Conservation (phyloP, 1,140 invertebrate species). For the Macrosteles quadrilineatus region DNA sequence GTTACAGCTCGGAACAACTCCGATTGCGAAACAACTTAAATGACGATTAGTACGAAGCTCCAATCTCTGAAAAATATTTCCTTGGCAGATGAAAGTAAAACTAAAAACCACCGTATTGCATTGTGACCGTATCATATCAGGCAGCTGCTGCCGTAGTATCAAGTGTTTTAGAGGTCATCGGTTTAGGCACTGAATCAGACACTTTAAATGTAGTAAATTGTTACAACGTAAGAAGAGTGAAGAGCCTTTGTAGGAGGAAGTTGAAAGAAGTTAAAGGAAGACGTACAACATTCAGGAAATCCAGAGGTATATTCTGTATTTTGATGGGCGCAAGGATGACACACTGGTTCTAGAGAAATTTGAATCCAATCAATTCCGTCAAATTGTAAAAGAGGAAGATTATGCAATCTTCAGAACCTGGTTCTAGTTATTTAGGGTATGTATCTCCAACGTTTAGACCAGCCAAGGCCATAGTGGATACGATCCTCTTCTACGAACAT, state of each 20-base stretch:
- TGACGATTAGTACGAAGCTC: not conserved
- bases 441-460: conserved; percentile 36
- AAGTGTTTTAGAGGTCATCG: conserved; percentile 41
- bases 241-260: no score
- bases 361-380: conserved; percentile 38
- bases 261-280: conserved; percentile 30
- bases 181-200: conserved; percentile 28
- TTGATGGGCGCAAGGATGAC: conserved; percentile 42
- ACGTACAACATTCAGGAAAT: not conserved
- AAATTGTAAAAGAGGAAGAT: conserved; percentile 39
- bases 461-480: conserved; percentile 34
- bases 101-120: conserved; percentile 17
- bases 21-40: not conserved
- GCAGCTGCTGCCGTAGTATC: conserved; percentile 44
- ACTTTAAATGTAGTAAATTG: conserved; percentile 41
- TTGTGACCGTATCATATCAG: conserved; percentile 45
- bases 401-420: conserved; percentile 43
- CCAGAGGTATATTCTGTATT: conserved; percentile 3
- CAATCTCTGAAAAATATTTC: no score
- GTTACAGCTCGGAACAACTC: not conserved
- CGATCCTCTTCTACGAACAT: conserved; percentile 36
- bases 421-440: conserved; percentile 41
- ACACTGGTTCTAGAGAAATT: conserved; percentile 40
- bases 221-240: conserved; percentile 43
- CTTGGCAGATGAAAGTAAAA: conserved; percentile 1